phyloP scores from a whole-genome alignment of 2,888 invertebrate species.

The Tenthredo mesomela region DNA sequence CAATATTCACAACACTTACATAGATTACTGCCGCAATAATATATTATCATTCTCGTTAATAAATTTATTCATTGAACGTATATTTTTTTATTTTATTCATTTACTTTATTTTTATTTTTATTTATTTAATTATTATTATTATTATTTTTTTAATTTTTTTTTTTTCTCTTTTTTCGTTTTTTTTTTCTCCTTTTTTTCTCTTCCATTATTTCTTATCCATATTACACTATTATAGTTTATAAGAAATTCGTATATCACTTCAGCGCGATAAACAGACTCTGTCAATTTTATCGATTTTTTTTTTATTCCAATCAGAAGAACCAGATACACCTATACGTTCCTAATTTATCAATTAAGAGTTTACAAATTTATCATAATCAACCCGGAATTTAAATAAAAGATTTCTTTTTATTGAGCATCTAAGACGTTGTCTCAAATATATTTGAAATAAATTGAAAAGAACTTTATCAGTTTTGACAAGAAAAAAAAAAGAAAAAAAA shows the following conservation, averaged over 20 bases:
- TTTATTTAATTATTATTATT: neutral
- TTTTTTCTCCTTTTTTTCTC: neutral
- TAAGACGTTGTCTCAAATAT: too few relatives aligned
- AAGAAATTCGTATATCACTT: neutral
- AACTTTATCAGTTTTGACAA: too few relatives aligned
- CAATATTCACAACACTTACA: conserved; percentile 79
- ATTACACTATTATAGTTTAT: conserved; percentile 8
- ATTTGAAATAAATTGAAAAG: too few relatives aligned
- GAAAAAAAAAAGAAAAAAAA: too few relatives aligned
- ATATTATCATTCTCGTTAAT: conserved; percentile 70
- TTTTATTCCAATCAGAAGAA: neutral
- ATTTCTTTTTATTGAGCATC: too few relatives aligned
- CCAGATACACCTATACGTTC: neutral
- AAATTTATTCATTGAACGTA: conserved; percentile 69
- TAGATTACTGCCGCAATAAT: conserved; percentile 77
- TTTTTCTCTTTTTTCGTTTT: conserved; percentile 42
- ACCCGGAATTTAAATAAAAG: too few relatives aligned
- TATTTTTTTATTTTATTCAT: conserved; percentile 31
- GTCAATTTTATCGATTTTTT: neutral
- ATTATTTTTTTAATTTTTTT: neutral
- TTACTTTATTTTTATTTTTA: conserved; percentile 1
- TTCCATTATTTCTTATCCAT: neutral
- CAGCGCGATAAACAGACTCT: neutral
- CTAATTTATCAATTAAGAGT: neutral
- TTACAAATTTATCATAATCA: neutral